Base-by-base conservation (phyloP, 2,888 invertebrate species). In the Amiota communis region DNA sequence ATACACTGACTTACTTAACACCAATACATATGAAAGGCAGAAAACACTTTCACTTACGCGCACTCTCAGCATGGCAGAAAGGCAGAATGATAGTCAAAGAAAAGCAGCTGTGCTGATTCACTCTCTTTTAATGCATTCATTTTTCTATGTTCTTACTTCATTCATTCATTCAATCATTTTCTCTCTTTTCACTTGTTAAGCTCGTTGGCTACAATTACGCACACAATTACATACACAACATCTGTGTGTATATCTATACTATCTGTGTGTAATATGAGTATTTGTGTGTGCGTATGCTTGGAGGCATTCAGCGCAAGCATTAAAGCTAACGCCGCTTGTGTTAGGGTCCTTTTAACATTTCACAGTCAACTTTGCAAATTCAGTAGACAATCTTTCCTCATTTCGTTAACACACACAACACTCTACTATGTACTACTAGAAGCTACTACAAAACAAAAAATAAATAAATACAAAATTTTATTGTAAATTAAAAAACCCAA, bases 331-430 rank as follows among this genome's bases (percentile, higher is more conserved):
- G 65, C 65, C 73, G 75, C 71, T 76, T 74, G 74, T 15, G 20
- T 17, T 46, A 53, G 57, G 71, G 75, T 20, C 57, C 71, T 51
- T 71, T 67, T 73, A 72, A 71, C 74, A 72, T 74, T 69, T 71
- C 49, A 65, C 69, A 70, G 72, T n/a, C 65, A 74, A 57, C 80
- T 79, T 84, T 78, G 83, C 83, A 77, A 82, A 81, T 78, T 84
- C 80, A 85, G 85, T 85, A 86, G 85, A 85, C 86, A 86, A 85
- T 86, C 85, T 86, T 83, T 86, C 83, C 82, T 85, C 86, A 81
- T 85, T 85, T 85, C 84, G 85, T 84, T 84, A 84, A 86, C 86
- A 85, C 80, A 78, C 83, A 77, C 75, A 76, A 36, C 6, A 36
- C 36, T 36, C 36, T 74, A 75, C n/a, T n/a, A n/a, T n/a, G n/a